Evolutionary conservation across 2,888 invertebrate genomes (phyloP).

Genomic region (Oithona nana): DNA sequence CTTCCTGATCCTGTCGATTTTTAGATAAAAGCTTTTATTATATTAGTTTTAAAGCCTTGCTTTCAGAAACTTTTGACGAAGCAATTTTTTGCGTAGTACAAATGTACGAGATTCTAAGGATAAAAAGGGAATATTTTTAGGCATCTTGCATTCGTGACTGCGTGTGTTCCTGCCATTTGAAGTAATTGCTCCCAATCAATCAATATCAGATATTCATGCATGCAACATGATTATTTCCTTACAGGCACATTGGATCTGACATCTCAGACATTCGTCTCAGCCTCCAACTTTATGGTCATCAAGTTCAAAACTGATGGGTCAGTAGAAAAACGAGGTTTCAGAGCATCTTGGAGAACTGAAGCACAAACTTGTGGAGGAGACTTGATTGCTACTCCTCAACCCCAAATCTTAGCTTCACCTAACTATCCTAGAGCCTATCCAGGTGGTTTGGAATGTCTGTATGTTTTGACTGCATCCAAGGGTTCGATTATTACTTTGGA

Average conservation of each 20-base stretch:
- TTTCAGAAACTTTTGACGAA: no score
- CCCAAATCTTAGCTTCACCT: constrained; percentile 62
- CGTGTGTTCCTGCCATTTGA: no score
- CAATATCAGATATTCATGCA: no score
- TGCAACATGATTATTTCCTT: no score
- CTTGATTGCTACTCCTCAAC: constrained; percentile 64
- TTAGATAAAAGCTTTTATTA: no score
- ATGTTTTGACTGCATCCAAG: constrained; percentile 66
- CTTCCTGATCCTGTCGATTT: no score
- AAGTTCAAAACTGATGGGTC: constrained; percentile 89
- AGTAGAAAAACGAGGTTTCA: constrained; percentile 21
- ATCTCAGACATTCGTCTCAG: constrained; percentile 57
- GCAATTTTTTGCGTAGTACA: no score
- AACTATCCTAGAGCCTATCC: constrained; percentile 83
- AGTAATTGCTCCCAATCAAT: no score
- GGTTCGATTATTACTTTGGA: constrained; percentile 82
- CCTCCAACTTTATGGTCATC: constrained; percentile 92
- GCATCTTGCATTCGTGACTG: no score
- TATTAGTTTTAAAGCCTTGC: no score
- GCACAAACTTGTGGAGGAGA: constrained; percentile 79
- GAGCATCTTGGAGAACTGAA: constrained; percentile 83
- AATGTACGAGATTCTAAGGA: no score
- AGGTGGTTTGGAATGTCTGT: constrained; percentile 86
- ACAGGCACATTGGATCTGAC: not conserved
- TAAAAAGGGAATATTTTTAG: no score